Evolutionary conservation across 2,888 invertebrate genomes (phyloP).

Genomic region (Euspilapteryx auroguttella): DNA sequence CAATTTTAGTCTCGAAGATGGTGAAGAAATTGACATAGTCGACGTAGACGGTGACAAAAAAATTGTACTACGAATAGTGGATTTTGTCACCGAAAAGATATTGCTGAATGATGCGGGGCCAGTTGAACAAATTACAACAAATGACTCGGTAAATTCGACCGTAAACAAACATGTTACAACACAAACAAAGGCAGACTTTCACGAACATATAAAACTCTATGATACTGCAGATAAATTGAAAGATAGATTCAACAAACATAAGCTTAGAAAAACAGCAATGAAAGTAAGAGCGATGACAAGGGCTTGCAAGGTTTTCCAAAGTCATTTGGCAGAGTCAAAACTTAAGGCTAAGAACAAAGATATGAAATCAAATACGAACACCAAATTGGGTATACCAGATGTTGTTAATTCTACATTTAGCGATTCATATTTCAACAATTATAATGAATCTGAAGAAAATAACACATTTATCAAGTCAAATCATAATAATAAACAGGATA

Average conservation of each 20-base stretch:
- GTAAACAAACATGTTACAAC: conserved; percentile 12
- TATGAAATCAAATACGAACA: conserved; percentile 15
- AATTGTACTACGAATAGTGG: conserved; percentile 52
- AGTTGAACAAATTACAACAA: conserved; percentile 44
- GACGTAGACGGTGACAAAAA: conserved; percentile 44
- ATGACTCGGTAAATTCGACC: conserved; percentile 39
- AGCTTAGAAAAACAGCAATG: conserved; percentile 23
- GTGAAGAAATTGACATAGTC: conserved; percentile 49
- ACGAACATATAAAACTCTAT: conserved; percentile 8
- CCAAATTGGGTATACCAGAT: conserved; percentile 30
- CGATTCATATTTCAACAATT: conserved; percentile 18
- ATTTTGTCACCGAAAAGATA: conserved; percentile 61
- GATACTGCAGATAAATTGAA: conserved; percentile 6
- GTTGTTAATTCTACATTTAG: conserved; percentile 45
- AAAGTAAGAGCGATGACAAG: conserved; percentile 30
- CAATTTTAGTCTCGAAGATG: conserved; percentile 38
- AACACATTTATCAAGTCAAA: no score
- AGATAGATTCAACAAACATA: conserved; percentile 8
- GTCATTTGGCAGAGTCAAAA: conserved; percentile 14
- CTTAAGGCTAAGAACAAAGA: conserved; percentile 4
- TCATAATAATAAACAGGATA: no score
- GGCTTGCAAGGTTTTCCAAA: conserved; percentile 29
- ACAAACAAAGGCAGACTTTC: conserved; percentile 6
- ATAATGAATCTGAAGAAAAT: not conserved
- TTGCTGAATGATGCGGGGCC: conserved; percentile 50